phyloP scores from a whole-genome alignment of 2,888 invertebrate species.

The Tridacna crocea region DNA sequence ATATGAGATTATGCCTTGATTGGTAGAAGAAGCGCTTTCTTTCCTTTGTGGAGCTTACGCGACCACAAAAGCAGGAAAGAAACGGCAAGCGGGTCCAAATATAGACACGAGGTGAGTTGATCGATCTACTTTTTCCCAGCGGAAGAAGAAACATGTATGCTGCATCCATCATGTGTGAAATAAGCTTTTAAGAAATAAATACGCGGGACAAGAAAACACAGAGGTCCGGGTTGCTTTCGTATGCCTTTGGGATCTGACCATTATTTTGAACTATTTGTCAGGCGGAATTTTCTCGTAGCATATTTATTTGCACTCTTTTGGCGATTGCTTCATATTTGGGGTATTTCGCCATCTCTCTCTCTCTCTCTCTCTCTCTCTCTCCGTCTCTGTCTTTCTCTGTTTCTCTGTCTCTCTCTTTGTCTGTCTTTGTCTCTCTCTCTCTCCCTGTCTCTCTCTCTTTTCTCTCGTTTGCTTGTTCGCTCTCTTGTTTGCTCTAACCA shows the following conservation, averaged over 20 bases:
- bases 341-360: too few species aligned
- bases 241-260: not conserved
- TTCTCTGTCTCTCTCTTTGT: too few species aligned
- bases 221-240: not conserved
- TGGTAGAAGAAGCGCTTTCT: not conserved
- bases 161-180: slow-evolving; percentile 28
- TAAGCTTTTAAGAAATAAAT: slow-evolving; percentile 27
- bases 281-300: not conserved
- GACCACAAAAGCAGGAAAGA: too few species aligned
- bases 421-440: too few species aligned
- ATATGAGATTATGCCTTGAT: too few species aligned
- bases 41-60: not conserved
- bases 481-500: too few species aligned
- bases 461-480: too few species aligned
- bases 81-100: not conserved
- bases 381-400: too few species aligned
- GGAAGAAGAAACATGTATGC: slow-evolving; percentile 16
- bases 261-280: not conserved
- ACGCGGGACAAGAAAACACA: slow-evolving; percentile 10
- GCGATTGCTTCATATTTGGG: too few species aligned
- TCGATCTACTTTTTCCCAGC: slow-evolving; percentile 14
- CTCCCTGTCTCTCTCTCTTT: too few species aligned
- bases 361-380: too few species aligned
- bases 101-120: slow-evolving; percentile 4
- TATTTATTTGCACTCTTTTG: too few species aligned